Percentiles rank a stretch among this genome's conserved stretches.
phyloP scores from a whole-genome alignment of 2,888 invertebrate genomes.

The Stenodera caucasica region DNA sequence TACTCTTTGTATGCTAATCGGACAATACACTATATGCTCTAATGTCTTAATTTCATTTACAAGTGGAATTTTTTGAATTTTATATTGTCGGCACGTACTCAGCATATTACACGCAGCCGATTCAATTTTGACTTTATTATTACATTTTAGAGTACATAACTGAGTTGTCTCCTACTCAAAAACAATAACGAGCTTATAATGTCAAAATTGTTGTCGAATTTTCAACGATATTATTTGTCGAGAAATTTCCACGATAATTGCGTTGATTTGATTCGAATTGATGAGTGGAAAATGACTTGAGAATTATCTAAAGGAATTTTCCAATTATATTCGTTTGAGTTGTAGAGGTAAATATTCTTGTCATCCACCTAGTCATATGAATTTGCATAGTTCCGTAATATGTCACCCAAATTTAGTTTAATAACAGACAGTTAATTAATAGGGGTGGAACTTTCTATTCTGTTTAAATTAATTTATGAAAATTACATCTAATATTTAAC shows the following conservation, averaged over 20 bases:
- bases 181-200: neutral
- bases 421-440: slow-evolving; percentile 27
- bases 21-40: slow-evolving; percentile 19
- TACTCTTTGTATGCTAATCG: slow-evolving; percentile 28
- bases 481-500: slow-evolving; percentile 6
- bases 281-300: neutral
- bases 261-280: neutral
- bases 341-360: slow-evolving; percentile 7
- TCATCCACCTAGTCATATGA: neutral
- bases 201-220: too few species aligned
- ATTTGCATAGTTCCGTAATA: slow-evolving; percentile 11
- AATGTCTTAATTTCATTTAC: slow-evolving; percentile 27
- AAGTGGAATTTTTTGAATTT: neutral
- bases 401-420: slow-evolving; percentile 21
- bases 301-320: neutral
- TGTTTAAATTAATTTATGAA: slow-evolving; percentile 19
- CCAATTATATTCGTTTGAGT: neutral
- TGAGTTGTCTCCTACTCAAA: neutral
- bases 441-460: slow-evolving; percentile 9
- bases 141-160: too few species aligned
- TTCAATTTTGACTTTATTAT: neutral
- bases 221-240: too few species aligned
- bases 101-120: too few species aligned
- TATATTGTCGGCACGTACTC: neutral
- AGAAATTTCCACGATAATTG: too few species aligned